Evolutionary conservation across 2,888 invertebrate genomes (phyloP), one percentile per base, ranked within the genome.

Genomic region (Papilio protenor): DNA sequence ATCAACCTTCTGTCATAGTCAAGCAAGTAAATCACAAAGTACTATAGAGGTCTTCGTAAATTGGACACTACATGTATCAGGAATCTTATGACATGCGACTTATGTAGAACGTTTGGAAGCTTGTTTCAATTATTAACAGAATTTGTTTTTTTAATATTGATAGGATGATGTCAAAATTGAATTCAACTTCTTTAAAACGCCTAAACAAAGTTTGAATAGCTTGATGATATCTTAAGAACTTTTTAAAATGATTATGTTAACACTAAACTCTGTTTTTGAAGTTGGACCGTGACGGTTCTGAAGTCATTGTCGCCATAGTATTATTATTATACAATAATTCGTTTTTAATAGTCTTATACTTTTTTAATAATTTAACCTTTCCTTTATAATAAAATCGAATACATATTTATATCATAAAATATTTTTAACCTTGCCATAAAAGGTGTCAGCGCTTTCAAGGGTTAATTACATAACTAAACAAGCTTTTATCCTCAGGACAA

Each of bases 41-140:
- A 70, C 55, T 66, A 75, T 80, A 82, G 59, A 82, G 89, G 70
- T 85, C 89, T 82, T 55, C 40, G 80, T 85, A 85, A 21, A 75
- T 70, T 88, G 87, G 88, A 79, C 80, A 74, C 40, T 33, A 82
- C 83, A 84, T 85, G 81, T 84, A 83, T 85, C 82, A 85, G 84
- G 88, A 87, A 88, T 89, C 88, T 89, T 86, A 83, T 84, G 85
- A 86, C 85, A 84, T 80, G 73, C 82, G 81, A 14, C 55, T 66
- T 64, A 66, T 16, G 55, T 66, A 55, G 3, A 49, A 21, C 64
- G 47, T 70, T 47, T 40, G 40, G 40, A 40, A 40, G 16, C 14
- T 21, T 47, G 47, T 18, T 27, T 18, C 8, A 33, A 27, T 66
- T 14, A 66, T 40, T 33, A 33, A 16, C 27, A 27, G 27, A 27